Conservation (phyloP, 2,888 invertebrate genomes). For the Penaeus monodon region DNA sequence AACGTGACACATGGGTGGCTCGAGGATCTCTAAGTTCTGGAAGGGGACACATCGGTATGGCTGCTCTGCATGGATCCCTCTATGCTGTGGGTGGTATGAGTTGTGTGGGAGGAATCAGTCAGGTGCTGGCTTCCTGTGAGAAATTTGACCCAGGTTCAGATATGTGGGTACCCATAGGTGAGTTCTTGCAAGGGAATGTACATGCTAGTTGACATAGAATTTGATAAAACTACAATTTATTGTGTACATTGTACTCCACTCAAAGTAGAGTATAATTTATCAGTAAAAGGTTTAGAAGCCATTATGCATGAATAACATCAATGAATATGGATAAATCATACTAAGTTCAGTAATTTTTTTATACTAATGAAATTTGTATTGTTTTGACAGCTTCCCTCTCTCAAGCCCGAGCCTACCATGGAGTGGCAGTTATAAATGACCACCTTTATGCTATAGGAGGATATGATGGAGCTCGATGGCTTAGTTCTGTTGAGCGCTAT, state of each 20-base stretch:
- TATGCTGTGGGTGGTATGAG: constrained; percentile 68
- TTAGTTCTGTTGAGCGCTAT: constrained; percentile 68
- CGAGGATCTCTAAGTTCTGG: constrained; percentile 67
- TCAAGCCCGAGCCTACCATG: constrained; percentile 67
- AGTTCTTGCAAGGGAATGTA: background rate
- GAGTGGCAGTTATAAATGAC: constrained; percentile 68
- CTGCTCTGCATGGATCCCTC: constrained; percentile 67
- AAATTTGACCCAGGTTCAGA: constrained; percentile 67
- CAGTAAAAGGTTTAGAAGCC: too few relatives aligned
- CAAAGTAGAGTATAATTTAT: too few relatives aligned
- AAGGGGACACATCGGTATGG: constrained; percentile 67
- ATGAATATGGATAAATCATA: too few relatives aligned
- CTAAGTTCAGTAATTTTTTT: too few relatives aligned
- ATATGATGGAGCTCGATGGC: constrained; percentile 67
- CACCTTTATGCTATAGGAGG: constrained; percentile 68
- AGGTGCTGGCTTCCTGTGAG: constrained; percentile 66
- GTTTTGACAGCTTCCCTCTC: constrained; percentile 31
- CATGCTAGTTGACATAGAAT: too few relatives aligned
- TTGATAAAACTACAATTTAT: too few relatives aligned
- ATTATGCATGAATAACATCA: too few relatives aligned
- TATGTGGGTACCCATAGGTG: constrained; percentile 67
- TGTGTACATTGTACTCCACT: too few relatives aligned
- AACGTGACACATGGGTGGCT: constrained; percentile 67
- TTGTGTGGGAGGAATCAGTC: constrained; percentile 44
- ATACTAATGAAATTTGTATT: background rate